phyloP scores from a whole-genome alignment of 2,888 invertebrate species.

The Amphipyra tragopoginis region DNA sequence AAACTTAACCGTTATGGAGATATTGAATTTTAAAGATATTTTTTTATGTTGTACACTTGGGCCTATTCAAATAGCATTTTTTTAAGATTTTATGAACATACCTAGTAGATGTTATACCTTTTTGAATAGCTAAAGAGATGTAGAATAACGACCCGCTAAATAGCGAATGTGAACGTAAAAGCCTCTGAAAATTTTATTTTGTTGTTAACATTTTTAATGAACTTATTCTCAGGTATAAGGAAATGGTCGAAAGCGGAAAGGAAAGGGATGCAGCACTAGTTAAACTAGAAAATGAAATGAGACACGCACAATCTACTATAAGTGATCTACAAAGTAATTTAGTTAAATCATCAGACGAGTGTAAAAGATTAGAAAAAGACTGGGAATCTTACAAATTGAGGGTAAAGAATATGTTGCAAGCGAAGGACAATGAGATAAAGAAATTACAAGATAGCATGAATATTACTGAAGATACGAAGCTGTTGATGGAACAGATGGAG shows the following conservation, averaged over 20 bases:
- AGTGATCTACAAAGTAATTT: slow-evolving; percentile 72
- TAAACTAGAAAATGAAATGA: slow-evolving; percentile 78
- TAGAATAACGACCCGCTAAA: too few relatives aligned
- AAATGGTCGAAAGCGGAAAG: slow-evolving; percentile 64
- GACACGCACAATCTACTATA: slow-evolving; percentile 77
- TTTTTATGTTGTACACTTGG: too few relatives aligned
- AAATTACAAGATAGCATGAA: slow-evolving; percentile 73
- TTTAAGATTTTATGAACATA: too few relatives aligned
- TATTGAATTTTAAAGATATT: too few relatives aligned
- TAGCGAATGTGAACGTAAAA: too few relatives aligned
- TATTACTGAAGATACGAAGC: slow-evolving; percentile 75
- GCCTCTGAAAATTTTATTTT: too few relatives aligned
- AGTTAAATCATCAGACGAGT: slow-evolving; percentile 75
- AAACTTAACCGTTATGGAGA: too few relatives aligned
- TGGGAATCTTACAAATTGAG: slow-evolving; percentile 85
- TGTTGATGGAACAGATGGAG: slow-evolving; percentile 76
- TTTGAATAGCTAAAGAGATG: too few relatives aligned
- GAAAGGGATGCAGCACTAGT: slow-evolving; percentile 63
- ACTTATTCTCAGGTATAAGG: slow-evolving; percentile 65
- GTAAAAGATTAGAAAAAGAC: slow-evolving; percentile 78
- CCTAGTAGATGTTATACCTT: too few relatives aligned
- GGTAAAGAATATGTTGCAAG: slow-evolving; percentile 81
- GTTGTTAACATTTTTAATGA: not conserved
- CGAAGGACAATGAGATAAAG: slow-evolving; percentile 82
- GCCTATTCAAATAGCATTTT: too few relatives aligned